Base-by-base conservation (phyloP, 2,113 vertebrate genomes). In the Abramis brama region DNA sequence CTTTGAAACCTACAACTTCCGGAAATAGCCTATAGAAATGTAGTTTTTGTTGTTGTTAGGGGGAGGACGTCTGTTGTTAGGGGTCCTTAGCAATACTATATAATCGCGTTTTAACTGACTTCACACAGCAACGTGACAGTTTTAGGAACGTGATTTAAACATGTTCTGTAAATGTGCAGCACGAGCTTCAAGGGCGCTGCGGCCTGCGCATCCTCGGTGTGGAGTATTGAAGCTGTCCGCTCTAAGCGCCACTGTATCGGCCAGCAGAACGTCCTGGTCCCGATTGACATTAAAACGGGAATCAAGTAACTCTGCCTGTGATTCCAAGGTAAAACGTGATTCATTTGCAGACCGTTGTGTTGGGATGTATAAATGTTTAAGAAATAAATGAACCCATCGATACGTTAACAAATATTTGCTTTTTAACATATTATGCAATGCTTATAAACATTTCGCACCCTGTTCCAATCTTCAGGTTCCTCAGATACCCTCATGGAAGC, bases 401-500 rank as follows among this genome's bases (percentile, higher is more conserved):
- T 17, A 15, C 12, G 39, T 23, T 21, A 73, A 12, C 36, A 73
- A n/a, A 45, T 45, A 23, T 45, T 25, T 25, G 7, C 6, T 17
- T 13, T 17, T 15, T 6, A 15, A 74, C 23, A 47, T 74, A 74
- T 25, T 4, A 75, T 25, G 0, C 21, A 8, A 30, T 10, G 19
- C 27, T 30, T 33, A 57, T 59, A 57, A 78, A 78, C 12, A 78
- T 36, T 13, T 6, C 11, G 30, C 30, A 39, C 5, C 15, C 4
- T 23, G 4, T 19, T 66, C 2, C 10, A 33, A 2, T 70, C 52
- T 75, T 30, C 74, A 96, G 95, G 92, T 95, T 7, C 94, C 94
- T 23, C 27, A 85, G 62, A 86, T 15, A 52, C 81, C 95, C 64
- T 93, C 94, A 45, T 96, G 95, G 94, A 87, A 94, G 33, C 87